Conservation (phyloP, 2,113 vertebrate species). For the Macrotis lagotis region DNA sequence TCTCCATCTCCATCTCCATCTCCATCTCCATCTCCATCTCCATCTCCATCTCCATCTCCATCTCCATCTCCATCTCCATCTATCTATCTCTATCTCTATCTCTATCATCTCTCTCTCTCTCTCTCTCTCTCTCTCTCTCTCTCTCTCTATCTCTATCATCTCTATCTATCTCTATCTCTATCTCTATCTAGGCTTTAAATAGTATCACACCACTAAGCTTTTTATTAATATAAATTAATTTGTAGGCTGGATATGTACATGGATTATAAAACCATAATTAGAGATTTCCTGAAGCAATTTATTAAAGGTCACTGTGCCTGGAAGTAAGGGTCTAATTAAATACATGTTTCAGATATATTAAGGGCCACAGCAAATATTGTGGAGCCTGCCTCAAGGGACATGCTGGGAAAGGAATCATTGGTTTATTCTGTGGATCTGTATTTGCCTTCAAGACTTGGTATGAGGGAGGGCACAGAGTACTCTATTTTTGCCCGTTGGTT, state of each 20-base stretch:
- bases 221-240: not conserved
- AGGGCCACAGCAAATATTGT: conserved; percentile 24
- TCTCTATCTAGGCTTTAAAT: not conserved
- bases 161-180: too few relatives aligned
- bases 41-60: too few relatives aligned
- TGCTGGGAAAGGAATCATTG: not conserved
- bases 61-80: too few relatives aligned
- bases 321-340: conserved; percentile 33
- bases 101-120: too few relatives aligned
- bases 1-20: too few relatives aligned
- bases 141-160: too few relatives aligned
- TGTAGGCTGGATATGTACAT: not conserved
- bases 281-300: not conserved
- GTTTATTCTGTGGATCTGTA: not conserved
- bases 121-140: too few relatives aligned
- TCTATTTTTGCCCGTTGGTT: not conserved
- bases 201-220: not conserved
- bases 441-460: not conserved
- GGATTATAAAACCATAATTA: not conserved
- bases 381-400: conserved; percentile 10
- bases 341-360: conserved; percentile 1
- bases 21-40: too few relatives aligned
- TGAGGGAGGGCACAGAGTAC: not conserved
- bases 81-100: too few relatives aligned
- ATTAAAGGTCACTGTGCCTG: not conserved